A percentile compares a stretch with the other conserved stretches of the same genome.
Conservation (phyloP, 2,797 vertebrate genomes). For the Gobionotothen gibberifrons region DNA sequence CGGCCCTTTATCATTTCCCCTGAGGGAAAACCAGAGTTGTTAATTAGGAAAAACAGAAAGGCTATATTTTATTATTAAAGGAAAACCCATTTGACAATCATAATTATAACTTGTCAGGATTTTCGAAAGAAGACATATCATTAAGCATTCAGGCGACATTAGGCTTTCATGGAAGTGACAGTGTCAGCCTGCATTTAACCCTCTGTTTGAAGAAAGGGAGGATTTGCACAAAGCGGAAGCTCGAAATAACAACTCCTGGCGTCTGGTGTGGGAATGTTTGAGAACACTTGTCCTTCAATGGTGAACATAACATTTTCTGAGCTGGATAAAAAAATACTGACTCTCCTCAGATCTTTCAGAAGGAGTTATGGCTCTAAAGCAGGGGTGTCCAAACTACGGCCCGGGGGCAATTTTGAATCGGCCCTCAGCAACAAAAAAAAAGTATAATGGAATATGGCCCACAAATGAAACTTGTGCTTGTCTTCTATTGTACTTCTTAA, state of each 20-base stretch:
- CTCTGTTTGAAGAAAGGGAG: conserved; percentile 3
- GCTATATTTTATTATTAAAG: conserved; percentile 20
- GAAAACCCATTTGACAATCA: conserved; percentile 28
- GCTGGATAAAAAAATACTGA: too few relatives aligned
- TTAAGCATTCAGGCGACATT: conserved; percentile 21
- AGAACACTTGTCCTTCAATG: neutral
- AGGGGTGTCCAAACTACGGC: too few relatives aligned
- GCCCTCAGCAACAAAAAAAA: too few relatives aligned
- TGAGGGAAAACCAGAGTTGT: conserved; percentile 1
- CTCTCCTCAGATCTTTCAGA: neutral
- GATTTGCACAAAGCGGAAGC: neutral
- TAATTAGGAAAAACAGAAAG: conserved; percentile 26
- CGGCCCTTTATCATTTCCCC: neutral
- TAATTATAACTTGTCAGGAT: conserved; percentile 30
- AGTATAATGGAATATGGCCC: too few relatives aligned
- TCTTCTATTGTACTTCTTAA: too few relatives aligned
- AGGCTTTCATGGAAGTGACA: conserved; percentile 25
- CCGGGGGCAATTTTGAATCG: too few relatives aligned
- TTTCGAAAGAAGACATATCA: conserved; percentile 23
- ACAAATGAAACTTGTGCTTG: too few relatives aligned
- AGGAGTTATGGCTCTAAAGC: neutral
- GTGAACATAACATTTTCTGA: neutral
- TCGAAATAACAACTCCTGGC: conserved; percentile 16
- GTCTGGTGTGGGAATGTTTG: neutral
- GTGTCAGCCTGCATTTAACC: conserved; percentile 39